These are phyloP conservation scores for Pogoniulus pusillus DNA, from an alignment of 2,797 vertebrate genomes.

Conservation along the genomic window DNA sequence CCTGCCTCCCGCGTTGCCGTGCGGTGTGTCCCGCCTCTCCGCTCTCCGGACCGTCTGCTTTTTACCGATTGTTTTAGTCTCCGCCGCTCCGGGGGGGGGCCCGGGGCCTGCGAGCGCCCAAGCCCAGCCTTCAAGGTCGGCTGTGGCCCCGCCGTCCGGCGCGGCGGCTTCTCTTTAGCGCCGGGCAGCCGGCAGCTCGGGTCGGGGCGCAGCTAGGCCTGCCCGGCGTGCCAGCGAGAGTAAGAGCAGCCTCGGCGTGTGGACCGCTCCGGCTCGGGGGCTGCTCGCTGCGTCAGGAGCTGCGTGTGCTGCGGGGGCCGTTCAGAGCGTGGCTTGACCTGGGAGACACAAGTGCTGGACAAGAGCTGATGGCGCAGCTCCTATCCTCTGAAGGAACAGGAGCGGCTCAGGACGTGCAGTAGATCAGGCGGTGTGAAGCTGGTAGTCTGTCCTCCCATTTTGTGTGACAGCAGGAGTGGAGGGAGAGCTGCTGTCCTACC, in stretches of 20 bases:
- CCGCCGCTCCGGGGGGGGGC: no score
- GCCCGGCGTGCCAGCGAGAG: accelerated
- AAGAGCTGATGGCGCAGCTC: background rate
- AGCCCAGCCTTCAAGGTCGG: no score
- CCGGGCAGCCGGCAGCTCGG: background rate
- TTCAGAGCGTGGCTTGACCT: background rate
- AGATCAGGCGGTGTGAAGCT: background rate
- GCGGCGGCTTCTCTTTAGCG: background rate
- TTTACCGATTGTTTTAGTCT: accelerated
- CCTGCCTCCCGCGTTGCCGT: background rate
- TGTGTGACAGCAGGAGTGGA: background rate
- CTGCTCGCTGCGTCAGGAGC: background rate
- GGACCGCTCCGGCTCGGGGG: accelerated
- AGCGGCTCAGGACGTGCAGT: background rate
- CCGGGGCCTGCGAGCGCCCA: background rate
- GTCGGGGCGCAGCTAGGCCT: background rate
- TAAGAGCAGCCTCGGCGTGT: accelerated
- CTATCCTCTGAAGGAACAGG: background rate
- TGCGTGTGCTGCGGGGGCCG: background rate
- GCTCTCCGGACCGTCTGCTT: accelerated
- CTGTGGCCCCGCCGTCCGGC: background rate
- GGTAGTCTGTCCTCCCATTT: background rate
- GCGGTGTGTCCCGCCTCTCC: no score
- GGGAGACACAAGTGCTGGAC: background rate
- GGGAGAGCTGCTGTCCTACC: background rate